A percentile compares a stretch with the other conserved stretches of the same genome.
These are phyloP conservation scores for Boleophthalmus pectinirostris DNA, from an alignment of 2,113 vertebrate genomes.

Conservation along the genomic window DNA sequence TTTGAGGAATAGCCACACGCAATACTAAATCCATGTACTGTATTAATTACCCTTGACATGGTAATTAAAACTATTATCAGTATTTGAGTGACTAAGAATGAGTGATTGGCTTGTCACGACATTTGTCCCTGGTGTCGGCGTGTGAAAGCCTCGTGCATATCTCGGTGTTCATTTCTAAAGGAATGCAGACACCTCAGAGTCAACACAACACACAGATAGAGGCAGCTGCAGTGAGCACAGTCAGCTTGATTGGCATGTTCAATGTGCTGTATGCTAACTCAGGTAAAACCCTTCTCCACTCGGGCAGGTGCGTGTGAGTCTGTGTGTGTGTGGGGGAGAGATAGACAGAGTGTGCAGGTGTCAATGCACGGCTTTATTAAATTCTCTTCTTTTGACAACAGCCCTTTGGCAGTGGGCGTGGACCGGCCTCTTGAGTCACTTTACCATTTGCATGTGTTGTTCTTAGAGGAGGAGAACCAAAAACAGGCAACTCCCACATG, in stretches of 20 bases:
- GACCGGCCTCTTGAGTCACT: constrained; percentile 55
- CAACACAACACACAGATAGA: constrained; percentile 60
- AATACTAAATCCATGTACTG: constrained; percentile 26
- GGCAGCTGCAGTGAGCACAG: constrained; percentile 58
- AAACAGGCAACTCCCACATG: constrained; percentile 5
- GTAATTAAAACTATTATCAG: constrained; percentile 50
- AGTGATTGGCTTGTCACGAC: constrained; percentile 55
- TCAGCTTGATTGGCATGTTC: constrained; percentile 67
- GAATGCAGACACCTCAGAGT: constrained; percentile 67
- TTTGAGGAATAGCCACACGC: constrained; percentile 10
- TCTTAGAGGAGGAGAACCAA: constrained; percentile 28
- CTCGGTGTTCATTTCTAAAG: constrained; percentile 67
- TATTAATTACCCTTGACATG: constrained; percentile 52
- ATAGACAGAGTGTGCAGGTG: constrained; percentile 73
- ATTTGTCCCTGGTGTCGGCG: constrained; percentile 54
- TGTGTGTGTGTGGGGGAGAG: not conserved
- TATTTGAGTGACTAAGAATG: constrained; percentile 51
- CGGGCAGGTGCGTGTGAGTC: constrained; percentile 63
- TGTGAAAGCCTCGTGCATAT: constrained; percentile 47
- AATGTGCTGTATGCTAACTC: constrained; percentile 68
- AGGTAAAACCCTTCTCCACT: constrained; percentile 65
- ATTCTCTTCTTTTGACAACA: constrained; percentile 79
- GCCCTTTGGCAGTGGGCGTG: constrained; percentile 60
- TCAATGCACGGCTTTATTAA: constrained; percentile 82
- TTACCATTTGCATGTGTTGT: constrained; percentile 27